Evolutionary conservation across 2,113 vertebrate genomes (phyloP).

Genomic region (Bettongia penicillata): DNA sequence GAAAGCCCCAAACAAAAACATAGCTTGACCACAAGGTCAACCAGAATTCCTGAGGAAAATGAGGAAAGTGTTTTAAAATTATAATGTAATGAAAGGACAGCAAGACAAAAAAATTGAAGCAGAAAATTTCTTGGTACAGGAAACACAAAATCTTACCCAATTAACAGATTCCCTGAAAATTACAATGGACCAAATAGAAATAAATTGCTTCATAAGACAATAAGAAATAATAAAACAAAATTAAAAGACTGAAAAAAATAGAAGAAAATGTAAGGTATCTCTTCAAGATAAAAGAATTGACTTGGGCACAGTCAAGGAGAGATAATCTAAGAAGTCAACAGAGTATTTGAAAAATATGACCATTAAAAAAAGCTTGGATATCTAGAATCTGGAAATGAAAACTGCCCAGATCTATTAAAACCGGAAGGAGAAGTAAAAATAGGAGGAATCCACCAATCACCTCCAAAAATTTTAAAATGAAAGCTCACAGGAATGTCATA

Average conservation of each 20-base stretch:
- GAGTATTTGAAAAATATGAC: background rate
- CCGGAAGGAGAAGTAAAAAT: background rate
- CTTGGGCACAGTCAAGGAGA: background rate
- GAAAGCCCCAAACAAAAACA: background rate
- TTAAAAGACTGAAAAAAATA: background rate
- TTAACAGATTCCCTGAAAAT: background rate
- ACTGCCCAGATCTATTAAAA: background rate
- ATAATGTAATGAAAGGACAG: background rate
- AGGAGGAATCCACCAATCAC: background rate
- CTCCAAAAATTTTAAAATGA: background rate
- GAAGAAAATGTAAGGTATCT: background rate
- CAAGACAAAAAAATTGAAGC: background rate
- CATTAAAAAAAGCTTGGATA: background rate
- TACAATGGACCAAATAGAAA: background rate
- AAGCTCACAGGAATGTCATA: background rate
- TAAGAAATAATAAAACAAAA: background rate
- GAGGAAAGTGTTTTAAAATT: background rate
- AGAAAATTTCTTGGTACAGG: background rate
- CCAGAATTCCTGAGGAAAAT: background rate
- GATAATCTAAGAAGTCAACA: background rate
- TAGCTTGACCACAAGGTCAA: background rate
- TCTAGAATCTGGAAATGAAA: background rate
- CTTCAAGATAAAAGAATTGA: background rate
- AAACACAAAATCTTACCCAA: background rate
- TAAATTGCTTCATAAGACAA: background rate